phyloP scores from a whole-genome alignment of 1,140 invertebrate species.

The Aradophagus sp. region DNA sequence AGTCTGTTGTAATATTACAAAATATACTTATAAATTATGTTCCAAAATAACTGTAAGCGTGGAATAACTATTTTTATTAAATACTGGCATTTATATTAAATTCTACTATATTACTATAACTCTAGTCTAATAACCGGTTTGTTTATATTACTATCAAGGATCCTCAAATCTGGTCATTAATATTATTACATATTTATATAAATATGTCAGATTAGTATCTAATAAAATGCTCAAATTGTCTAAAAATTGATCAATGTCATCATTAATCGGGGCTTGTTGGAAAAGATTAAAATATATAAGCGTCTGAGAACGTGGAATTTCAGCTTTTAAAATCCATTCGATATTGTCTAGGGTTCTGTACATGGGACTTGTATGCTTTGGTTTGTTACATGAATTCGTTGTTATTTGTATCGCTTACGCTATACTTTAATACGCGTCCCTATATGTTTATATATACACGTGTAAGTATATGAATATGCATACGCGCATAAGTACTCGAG shows the following conservation, averaged over 20 bases:
- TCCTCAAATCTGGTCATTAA: constrained; percentile 6
- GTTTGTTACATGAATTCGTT: constrained; percentile 39
- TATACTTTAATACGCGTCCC: too few relatives aligned
- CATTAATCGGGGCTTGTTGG: constrained; percentile 4
- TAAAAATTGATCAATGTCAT: constrained; percentile 8
- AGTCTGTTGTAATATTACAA: constrained; percentile 6
- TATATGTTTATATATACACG: constrained; percentile 24
- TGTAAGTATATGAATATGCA: too few relatives aligned
- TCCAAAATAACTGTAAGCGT: constrained; percentile 15
- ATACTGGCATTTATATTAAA: constrained; percentile 26
- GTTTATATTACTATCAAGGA: constrained; percentile 17
- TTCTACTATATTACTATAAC: constrained; percentile 22
- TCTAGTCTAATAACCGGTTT: constrained; percentile 19
- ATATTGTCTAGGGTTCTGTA: constrained; percentile 52
- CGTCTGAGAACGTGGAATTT: constrained; percentile 46
- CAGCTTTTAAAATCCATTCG: constrained; percentile 28
- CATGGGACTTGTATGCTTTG: constrained; percentile 33
- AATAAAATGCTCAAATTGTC: constrained; percentile 12
- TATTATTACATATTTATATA: constrained; percentile 3
- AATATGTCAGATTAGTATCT: constrained; percentile 22
- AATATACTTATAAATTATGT: constrained; percentile 9
- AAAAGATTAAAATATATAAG: constrained; percentile 53
- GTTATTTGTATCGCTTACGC: constrained; percentile 53
- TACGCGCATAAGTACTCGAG: neutral
- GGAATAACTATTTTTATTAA: constrained; percentile 23